These are phyloP conservation scores for Palythoa grandiflora DNA, from an alignment of 92 coral and sea anemone species.

Conservation along the genomic window DNA sequence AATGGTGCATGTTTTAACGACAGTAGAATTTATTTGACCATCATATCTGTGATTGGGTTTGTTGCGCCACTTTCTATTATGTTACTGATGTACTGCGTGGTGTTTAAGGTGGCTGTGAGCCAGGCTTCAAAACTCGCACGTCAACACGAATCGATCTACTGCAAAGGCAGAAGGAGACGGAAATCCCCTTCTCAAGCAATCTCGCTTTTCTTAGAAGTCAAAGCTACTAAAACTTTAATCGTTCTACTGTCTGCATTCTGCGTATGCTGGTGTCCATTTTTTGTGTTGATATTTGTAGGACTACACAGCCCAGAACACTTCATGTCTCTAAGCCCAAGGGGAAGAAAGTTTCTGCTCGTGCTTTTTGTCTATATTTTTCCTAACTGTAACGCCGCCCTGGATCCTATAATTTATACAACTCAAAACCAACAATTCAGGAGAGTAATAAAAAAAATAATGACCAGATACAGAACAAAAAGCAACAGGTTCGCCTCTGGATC, in stretches of 20 bases:
- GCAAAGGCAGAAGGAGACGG: constrained; percentile 37
- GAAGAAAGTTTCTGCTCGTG: constrained; percentile 46
- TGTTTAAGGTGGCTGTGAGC: constrained; percentile 84
- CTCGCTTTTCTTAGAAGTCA: constrained; percentile 80
- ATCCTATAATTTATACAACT: constrained; percentile 87
- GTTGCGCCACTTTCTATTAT: constrained; percentile 83
- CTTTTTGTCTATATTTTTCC: constrained; percentile 82
- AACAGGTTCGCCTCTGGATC: constrained; percentile 25
- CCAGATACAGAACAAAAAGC: constrained; percentile 29
- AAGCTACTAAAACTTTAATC: constrained; percentile 88
- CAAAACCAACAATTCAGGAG: constrained; percentile 84
- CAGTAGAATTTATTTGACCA: constrained; percentile 80
- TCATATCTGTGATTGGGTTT: constrained; percentile 79
- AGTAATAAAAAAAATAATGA: constrained; percentile 66
- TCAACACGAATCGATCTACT: constrained; percentile 69
- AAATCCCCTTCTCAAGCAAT: constrained; percentile 63
- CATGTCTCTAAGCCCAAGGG: constrained; percentile 59
- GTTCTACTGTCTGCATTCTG: constrained; percentile 84
- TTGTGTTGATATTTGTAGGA: constrained; percentile 74
- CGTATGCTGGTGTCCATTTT: constrained; percentile 90
- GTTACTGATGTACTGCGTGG: constrained; percentile 90
- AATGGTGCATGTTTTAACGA: constrained; percentile 69
- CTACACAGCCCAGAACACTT: constrained; percentile 70
- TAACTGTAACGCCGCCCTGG: constrained; percentile 83
- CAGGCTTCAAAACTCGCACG: constrained; percentile 81